Base-by-base conservation (phyloP, 2,113 vertebrate genomes). In the Elanoides forficatus region DNA sequence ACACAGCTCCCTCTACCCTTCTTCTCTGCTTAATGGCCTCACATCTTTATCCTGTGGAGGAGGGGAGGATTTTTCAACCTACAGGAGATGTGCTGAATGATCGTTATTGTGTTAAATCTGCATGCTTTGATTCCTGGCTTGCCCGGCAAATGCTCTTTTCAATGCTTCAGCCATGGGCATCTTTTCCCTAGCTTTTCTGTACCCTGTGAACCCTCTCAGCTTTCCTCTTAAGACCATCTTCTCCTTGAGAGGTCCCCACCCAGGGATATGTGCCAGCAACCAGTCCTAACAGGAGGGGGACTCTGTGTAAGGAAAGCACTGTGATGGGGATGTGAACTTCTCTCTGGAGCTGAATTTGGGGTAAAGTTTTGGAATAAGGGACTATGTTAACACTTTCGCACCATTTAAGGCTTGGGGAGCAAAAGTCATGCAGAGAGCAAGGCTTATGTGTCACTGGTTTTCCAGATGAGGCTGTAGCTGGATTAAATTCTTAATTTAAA, bases 101-200 rank as follows among this genome's bases (percentile, higher is more conserved):
- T 70, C 0, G 0, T 78, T 73, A 23, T 4, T 0, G 0, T 1
- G 2, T 42, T 80, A 4, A 76, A 53, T 36, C 79, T 14, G 6
- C 43, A 3, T 0, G 1, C 53, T 86, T 40, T 20, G 59, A 62
- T 38, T 86, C 55, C 76, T 66, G 73, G 27, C 68, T 71, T 36
- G 23, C 47, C 53, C 52, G 32, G 16, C 13, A 72, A 63, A 55
- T 8, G 42, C 32, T 29, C 21, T 45, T 42, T 3, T 4, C 36
- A 34, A 0, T 38, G 17, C 78, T 82, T 62, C 53, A 88, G 79
- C 72, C 47, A 7, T 0, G 3, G 40, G 38, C 27, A 20, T 23
- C 75, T 66, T 66, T 82, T 48, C 53, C n/a, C 45, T 2, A 5
- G 20, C 30, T 47, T 5, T 43, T 56, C 36, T 2, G 3, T 8